Base-by-base conservation (phyloP, 1,140 invertebrate genomes). In the Aphidius gifuensis region DNA sequence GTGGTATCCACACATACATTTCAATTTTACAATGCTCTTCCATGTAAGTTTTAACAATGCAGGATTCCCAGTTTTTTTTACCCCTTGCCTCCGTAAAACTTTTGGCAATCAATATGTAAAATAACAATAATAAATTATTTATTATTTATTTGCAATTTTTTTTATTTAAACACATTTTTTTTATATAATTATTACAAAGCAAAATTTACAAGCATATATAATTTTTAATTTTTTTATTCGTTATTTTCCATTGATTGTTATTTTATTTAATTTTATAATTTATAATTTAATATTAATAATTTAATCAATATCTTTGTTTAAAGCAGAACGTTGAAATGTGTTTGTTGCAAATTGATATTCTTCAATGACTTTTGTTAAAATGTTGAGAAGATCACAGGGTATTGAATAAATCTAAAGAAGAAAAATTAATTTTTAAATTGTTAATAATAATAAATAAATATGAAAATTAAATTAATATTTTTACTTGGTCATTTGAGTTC, bases 401-500 rank as follows among this genome's bases (percentile, higher is more conserved):
- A 65, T 5, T 4, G 54, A 57, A 49, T 62, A 62, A 23, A 61
- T 4, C 49, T 64, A 6, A 9, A 63, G 56, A 50, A 57, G 3
- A 40, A 32, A 40, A 48, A 48, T 21, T 48, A 9, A 11, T 48
- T 48, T 21, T n/a, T 6, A n/a, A 48, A 48, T 21, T 6, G 21
- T 47, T 59, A 47, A 32, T 59, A 47, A 23, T 16, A 40, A 32
- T 45, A 59, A 23, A 45, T 23, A 47, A 38, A 45, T 57, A 45
- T 8, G 3, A 42, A 38, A 56, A 45, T 46, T 47, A 58, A 58
- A 47, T 38, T 38, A 32, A 9, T 7, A 45, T 47, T 68, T 58
- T 65, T 71, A 84, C 80, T 74, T 76, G 73, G 54, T 83, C 79
- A 70, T 77, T 77, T 47, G 80, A 57, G 71, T 79, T 80, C 65